Percentiles rank a stretch among this genome's conserved stretches.
phyloP scores from a whole-genome alignment of 2,113 vertebrate species.

The Sus scrofa region DNA sequence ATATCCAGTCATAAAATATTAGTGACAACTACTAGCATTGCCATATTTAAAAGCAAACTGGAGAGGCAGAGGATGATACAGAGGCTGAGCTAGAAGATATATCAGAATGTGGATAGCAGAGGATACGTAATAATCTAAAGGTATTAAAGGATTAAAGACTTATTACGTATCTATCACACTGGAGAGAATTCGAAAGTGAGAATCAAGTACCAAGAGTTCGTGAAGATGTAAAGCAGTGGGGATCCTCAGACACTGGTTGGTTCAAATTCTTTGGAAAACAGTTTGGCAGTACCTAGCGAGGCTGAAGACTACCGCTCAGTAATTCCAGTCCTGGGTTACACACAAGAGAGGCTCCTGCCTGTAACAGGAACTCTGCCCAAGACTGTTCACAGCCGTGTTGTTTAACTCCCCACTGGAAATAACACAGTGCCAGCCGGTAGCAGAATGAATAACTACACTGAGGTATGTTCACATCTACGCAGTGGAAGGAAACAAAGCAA shows the following conservation, averaged over 20 bases:
- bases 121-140: not conserved
- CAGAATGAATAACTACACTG: not conserved
- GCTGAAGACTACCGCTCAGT: not conserved
- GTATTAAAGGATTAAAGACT: not conserved
- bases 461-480: not conserved
- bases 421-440: not conserved
- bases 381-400: not conserved
- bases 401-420: not conserved
- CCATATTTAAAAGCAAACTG: not conserved
- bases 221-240: not conserved
- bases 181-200: slow-evolving; percentile 1
- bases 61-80: not conserved
- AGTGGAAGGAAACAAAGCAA: not conserved
- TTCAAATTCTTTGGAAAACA: not conserved
- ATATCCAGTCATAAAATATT: not conserved
- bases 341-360: not conserved
- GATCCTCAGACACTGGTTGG: not conserved
- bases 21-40: not conserved
- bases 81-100: not conserved
- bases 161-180: not conserved
- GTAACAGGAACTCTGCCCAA: not conserved
- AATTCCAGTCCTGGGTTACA: not conserved
- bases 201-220: not conserved
- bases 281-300: not conserved
- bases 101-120: not conserved